Evolutionary conservation across 2,797 vertebrate species (phyloP).

Genomic region (Clarias platycephalus): DNA sequence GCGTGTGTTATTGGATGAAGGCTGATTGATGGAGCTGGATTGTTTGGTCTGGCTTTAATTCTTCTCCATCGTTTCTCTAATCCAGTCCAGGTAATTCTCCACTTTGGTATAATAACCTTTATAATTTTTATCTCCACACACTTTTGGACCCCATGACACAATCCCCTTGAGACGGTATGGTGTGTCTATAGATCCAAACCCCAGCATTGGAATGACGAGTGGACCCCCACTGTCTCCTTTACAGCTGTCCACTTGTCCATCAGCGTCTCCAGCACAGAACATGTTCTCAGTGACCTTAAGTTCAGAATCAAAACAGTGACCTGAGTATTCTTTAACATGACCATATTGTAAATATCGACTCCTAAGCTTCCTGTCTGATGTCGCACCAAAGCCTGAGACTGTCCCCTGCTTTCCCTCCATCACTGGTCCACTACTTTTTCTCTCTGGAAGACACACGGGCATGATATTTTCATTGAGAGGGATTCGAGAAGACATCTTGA

Average conservation of each 20-base stretch:
- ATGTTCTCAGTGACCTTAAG: slow-evolving; percentile 80
- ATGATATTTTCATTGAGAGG: slow-evolving; percentile 73
- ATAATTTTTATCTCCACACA: slow-evolving; percentile 63
- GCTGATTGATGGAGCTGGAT: not conserved
- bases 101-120: slow-evolving; percentile 88
- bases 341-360: slow-evolving; percentile 58
- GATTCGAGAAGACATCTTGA: slow-evolving; percentile 76
- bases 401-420: slow-evolving; percentile 64
- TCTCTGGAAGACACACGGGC: slow-evolving; percentile 83
- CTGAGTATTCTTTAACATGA: slow-evolving; percentile 56
- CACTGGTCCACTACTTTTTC: slow-evolving; percentile 49
- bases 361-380: rapidly evolving
- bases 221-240: slow-evolving; percentile 84
- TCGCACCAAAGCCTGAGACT: slow-evolving; percentile 79
- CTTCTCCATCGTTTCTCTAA: slow-evolving; percentile 74
- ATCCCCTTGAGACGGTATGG: slow-evolving; percentile 77
- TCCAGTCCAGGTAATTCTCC: slow-evolving; percentile 86
- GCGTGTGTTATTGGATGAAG: too few relatives aligned
- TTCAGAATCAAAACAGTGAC: slow-evolving; percentile 33
- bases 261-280: slow-evolving; percentile 82
- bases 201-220: slow-evolving; percentile 67
- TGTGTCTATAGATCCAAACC: not conserved
- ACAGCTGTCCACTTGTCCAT: slow-evolving; percentile 78
- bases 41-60: slow-evolving; percentile 36
- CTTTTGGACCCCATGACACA: slow-evolving; percentile 82